These are phyloP conservation scores for Atta colombica DNA, from an alignment of 1,140 invertebrate species.

Conservation along the genomic window DNA sequence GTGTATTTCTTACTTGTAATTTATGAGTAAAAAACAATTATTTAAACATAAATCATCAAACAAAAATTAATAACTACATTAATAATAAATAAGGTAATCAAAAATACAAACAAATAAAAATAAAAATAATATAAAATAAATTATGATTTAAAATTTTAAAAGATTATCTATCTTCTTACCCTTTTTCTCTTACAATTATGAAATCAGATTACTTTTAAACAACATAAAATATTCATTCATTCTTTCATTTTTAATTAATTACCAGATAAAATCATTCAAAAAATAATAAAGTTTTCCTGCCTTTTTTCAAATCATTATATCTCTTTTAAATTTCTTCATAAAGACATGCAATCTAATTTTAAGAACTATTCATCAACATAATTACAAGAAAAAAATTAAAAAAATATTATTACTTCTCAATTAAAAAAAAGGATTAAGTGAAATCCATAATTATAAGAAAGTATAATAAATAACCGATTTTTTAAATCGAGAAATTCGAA, in stretches of 20 bases:
- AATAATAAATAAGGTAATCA: not conserved
- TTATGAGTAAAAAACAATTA: not conserved
- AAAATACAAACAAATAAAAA: not conserved
- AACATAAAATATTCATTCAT: not conserved
- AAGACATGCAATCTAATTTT: not conserved
- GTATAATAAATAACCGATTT: not conserved
- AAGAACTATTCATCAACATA: not conserved
- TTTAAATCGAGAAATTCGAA: not conserved
- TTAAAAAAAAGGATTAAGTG: not conserved
- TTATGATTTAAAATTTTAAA: not conserved
- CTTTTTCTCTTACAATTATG: too few relatives aligned
- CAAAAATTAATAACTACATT: not conserved
- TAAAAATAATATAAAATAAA: not conserved
- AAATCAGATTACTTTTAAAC: not conserved
- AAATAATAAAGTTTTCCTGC: not conserved
- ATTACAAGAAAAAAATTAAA: not conserved
- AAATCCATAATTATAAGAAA: not conserved
- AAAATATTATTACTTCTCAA: not conserved
- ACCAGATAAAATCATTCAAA: not conserved
- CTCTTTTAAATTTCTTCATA: not conserved
- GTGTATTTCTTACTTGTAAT: not conserved
- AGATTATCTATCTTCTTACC: not conserved
- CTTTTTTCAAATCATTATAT: too few relatives aligned
- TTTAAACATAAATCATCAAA: not conserved
- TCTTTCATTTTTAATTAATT: not conserved